Conservation (phyloP, 2,888 invertebrate species). For the Xanthorhoe designata region DNA sequence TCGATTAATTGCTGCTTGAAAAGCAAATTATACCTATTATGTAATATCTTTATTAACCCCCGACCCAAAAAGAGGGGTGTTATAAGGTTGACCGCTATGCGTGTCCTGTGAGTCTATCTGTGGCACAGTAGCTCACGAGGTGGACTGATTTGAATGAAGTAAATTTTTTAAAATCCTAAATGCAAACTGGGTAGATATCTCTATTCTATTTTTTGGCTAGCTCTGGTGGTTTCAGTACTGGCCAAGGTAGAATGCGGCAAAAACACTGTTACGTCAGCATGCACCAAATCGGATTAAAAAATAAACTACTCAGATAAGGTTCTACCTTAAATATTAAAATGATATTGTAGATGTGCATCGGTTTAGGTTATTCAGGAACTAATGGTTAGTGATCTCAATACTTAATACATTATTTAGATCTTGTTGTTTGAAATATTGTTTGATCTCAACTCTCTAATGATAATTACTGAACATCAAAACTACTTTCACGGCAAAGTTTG, state of each 20-base stretch:
- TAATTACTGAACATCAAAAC: not conserved
- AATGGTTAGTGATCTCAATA: too few relatives aligned
- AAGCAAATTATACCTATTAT: not conserved
- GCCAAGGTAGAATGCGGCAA: slow-evolving; percentile 24
- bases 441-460: too few relatives aligned
- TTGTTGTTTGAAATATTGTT: too few relatives aligned
- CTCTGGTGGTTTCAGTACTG: not conserved
- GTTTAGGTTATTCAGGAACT: too few relatives aligned
- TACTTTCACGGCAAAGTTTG: not conserved
- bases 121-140: too few relatives aligned
- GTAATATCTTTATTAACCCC: too few relatives aligned
- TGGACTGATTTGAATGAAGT: too few relatives aligned
- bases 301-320: not conserved
- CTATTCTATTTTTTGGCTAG: slow-evolving; percentile 3
- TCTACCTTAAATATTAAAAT: not conserved
- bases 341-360: not conserved
- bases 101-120: too few relatives aligned
- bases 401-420: too few relatives aligned
- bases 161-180: not conserved
- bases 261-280: slow-evolving; percentile 15
- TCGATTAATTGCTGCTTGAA: not conserved
- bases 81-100: too few relatives aligned
- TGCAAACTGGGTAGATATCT: not conserved
- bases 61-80: too few relatives aligned
- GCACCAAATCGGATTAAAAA: slow-evolving; percentile 4